Evolutionary conservation across 2,113 vertebrate genomes (phyloP), one percentile per base, ranked within the genome.

Genomic region (Triplophysa tibetana): DNA sequence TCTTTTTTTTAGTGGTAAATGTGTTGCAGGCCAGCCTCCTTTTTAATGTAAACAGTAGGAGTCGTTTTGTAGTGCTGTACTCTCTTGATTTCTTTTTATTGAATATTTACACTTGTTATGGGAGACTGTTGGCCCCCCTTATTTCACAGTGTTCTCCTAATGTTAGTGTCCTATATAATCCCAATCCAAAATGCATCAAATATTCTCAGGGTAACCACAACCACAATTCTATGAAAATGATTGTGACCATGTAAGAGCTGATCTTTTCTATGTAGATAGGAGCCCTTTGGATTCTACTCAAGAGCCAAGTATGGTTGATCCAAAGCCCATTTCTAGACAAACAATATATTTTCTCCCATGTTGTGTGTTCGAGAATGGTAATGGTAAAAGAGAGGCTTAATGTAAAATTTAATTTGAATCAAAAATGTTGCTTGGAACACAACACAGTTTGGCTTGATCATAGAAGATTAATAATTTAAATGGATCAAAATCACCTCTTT

Each of bases 401-500:
- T 73, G 8, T 38, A 41, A 1, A n/a, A 43, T 33, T 56, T 33
- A 16, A 21, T 23, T 56, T 12, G 17, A 26, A 58, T 14, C 3
- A 5, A 0, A 7, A 9, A 21, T 9, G 19, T 19, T 9, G 0
- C 17, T 9, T n/a, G 38, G 4, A 3, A 16, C 29, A 73, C 52
- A 3, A 16, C 29, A 73, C 52, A 38, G 33, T 60, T 73, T 73
- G 70, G 19, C 70, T 60, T 73, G 50, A 73, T 76, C 23, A 75
- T 48, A 38, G 33, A 38, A 45, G 23, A 29, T 50, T 16, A 24
- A 50, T 48, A 7, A 75, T 48, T 61, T 26, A 50, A 19, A 29
- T 29, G 24, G 73, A 75, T 75, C 2, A 61, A 93, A 91, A 93
- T 93, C 93, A 93, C 94, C 92, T 92, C 91, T 95, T 93, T 92